These are phyloP conservation scores for Poicephalus gulielmi DNA, from an alignment of 2,113 vertebrate species.

Conservation along the genomic window DNA sequence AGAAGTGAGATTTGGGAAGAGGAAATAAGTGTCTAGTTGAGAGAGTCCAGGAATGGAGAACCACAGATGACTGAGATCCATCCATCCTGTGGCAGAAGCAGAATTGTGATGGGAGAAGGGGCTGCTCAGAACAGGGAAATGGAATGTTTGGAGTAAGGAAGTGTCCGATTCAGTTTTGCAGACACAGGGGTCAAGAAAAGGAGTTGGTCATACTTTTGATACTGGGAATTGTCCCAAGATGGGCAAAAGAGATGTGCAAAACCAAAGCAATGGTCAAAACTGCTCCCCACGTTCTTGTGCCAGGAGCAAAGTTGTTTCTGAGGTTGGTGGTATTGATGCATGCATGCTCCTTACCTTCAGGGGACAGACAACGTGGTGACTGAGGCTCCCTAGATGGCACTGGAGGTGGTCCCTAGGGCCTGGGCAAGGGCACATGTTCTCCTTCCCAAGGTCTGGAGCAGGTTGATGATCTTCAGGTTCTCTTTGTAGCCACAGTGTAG, in stretches of 20 bases:
- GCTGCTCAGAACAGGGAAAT: neutral
- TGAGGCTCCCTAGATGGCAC: neutral
- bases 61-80: accelerated
- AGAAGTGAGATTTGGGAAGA: neutral
- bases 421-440: neutral
- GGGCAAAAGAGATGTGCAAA: neutral
- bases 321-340: no score
- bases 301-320: neutral
- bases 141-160: neutral
- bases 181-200: neutral
- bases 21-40: neutral
- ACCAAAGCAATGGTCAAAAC: neutral
- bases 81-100: neutral
- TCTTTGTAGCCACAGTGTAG: accelerated
- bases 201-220: neutral
- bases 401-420: neutral
- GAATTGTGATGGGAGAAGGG: neutral
- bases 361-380: neutral
- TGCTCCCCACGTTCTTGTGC: accelerated
- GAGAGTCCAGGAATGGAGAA: neutral
- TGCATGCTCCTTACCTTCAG: neutral
- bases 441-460: neutral
- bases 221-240: neutral
- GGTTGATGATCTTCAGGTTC: neutral
- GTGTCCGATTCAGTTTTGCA: neutral